Conservation (phyloP, 2,797 vertebrate species). For the Philypnodon macrostomus region DNA sequence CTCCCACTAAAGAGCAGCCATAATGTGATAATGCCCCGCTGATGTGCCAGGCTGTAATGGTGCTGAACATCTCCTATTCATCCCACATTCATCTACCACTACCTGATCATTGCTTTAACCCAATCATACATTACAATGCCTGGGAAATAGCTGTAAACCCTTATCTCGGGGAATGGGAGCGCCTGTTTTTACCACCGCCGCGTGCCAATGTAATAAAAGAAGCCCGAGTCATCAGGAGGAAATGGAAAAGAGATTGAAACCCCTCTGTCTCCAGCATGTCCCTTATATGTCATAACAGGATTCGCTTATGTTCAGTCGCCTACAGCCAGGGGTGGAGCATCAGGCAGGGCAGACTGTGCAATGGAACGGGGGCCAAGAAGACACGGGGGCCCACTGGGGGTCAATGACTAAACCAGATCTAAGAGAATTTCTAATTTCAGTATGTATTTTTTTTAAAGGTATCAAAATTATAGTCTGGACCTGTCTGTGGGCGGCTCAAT, state of each 20-base stretch:
- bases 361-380: no score
- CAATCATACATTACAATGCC: constrained; percentile 88
- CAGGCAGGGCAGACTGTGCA: no score
- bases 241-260: constrained; percentile 80
- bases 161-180: constrained; percentile 51
- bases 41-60: constrained; percentile 92
- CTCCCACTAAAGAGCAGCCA: constrained; percentile 93
- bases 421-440: no score
- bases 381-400: no score
- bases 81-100: constrained; percentile 93
- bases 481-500: no score
- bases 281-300: no score
- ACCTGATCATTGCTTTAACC: constrained; percentile 92
- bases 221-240: constrained; percentile 73
- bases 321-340: no score
- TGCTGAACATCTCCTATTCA: constrained; percentile 94
- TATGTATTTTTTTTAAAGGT: no score
- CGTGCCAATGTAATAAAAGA: neutral
- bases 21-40: constrained; percentile 95
- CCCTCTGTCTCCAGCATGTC: constrained; percentile 70
- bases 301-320: constrained; percentile 60
- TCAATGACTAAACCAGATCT: no score
- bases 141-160: constrained; percentile 81
- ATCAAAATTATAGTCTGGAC: no score
- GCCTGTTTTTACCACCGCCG: no score